Evolutionary conservation across 1,140 invertebrate genomes (phyloP).

Genomic region (Drosophila parabipectinata): DNA sequence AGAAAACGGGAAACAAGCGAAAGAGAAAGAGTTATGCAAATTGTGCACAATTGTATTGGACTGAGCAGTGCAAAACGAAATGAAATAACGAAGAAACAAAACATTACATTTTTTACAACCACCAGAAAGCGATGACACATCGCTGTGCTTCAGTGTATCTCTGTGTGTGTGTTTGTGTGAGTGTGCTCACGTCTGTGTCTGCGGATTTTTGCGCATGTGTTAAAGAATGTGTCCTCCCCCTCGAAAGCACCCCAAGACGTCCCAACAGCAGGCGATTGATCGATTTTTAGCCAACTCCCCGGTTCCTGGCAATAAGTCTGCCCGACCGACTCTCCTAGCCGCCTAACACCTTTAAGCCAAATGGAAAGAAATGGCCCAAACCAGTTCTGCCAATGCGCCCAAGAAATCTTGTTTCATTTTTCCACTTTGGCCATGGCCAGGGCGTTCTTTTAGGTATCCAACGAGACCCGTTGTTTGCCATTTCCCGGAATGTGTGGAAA

Average conservation of each 20-base stretch:
- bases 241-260: constrained; percentile 10
- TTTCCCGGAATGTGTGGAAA: constrained; percentile 74
- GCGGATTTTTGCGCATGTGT: constrained; percentile 65
- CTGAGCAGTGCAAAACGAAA: constrained; percentile 22
- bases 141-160: constrained; percentile 45
- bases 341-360: constrained; percentile 50
- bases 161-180: constrained; percentile 34
- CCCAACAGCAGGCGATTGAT: constrained; percentile 48
- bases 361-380: constrained; percentile 62
- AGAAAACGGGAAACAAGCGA: constrained; percentile 42
- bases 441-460: constrained; percentile 49
- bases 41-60: constrained; percentile 47
- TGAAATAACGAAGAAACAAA: constrained; percentile 34
- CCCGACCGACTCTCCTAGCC: not conserved
- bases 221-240: constrained; percentile 52
- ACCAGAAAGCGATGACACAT: constrained; percentile 73
- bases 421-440: constrained; percentile 42
- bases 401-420: constrained; percentile 52
- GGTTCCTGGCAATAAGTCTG: constrained; percentile 57
- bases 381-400: constrained; percentile 73
- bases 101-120: constrained; percentile 66
- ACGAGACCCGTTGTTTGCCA: constrained; percentile 56
- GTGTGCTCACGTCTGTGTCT: constrained; percentile 7
- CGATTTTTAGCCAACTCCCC: constrained; percentile 67
- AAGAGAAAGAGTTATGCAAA: constrained; percentile 74